Evolutionary conservation across 2,113 vertebrate species (phyloP).

Genomic region (Gallinago media): DNA sequence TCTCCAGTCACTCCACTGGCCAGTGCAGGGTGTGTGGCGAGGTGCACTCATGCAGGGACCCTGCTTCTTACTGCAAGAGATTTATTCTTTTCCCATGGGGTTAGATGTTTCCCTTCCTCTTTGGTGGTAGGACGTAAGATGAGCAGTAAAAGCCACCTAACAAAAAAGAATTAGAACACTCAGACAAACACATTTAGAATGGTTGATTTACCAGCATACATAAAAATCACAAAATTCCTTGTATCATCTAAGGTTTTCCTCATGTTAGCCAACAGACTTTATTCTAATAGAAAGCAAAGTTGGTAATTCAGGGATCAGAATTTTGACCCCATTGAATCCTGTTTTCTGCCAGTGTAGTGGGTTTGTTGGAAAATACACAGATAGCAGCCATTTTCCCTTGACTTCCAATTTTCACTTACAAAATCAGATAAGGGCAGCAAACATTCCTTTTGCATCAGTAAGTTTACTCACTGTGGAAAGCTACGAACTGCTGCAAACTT

Average conservation of each 20-base stretch:
- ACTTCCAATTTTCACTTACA: background rate
- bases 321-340: background rate
- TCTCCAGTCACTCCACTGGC: fast-evolving
- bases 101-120: background rate
- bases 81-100: background rate
- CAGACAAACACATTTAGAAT: background rate
- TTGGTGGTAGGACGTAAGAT: background rate
- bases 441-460: background rate
- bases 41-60: background rate
- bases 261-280: background rate
- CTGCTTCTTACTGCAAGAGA: background rate
- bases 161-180: background rate
- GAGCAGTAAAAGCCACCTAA: background rate
- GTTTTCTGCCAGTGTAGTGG: background rate
- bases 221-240: background rate
- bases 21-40: fast-evolving
- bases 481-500: background rate
- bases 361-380: background rate
- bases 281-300: background rate
- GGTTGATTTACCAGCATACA: background rate
- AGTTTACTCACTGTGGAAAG: background rate
- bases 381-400: background rate
- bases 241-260: background rate
- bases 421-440: background rate
- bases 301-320: background rate